Conservation (phyloP, 2,797 vertebrate species). For the Austrolebias charrua region DNA sequence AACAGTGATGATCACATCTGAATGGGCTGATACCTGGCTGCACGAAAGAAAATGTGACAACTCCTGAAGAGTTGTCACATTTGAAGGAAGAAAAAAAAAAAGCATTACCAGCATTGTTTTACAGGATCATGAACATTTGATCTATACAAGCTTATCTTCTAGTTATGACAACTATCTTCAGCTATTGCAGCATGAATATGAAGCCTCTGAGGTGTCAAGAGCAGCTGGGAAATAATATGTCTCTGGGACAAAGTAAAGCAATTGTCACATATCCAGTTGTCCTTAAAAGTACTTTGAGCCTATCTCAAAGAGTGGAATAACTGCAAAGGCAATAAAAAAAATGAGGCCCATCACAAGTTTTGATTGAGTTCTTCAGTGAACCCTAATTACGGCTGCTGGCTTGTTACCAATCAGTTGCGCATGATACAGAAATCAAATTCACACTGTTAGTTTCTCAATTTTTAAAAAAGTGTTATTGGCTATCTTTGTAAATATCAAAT, state of each 20-base stretch:
- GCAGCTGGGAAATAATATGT: slow-evolving; percentile 15
- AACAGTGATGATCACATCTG: slow-evolving; percentile 69
- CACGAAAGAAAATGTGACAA: background rate
- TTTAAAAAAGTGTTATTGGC: background rate
- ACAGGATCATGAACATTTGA: slow-evolving; percentile 3
- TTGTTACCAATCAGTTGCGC: background rate
- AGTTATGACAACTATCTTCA: slow-evolving; percentile 14
- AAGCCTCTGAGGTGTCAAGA: slow-evolving; percentile 11
- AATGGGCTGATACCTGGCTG: slow-evolving; percentile 48
- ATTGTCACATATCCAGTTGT: slow-evolving; percentile 16
- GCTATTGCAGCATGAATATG: slow-evolving; percentile 14
- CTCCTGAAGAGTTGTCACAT: slow-evolving; percentile 21
- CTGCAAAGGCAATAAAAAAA: slow-evolving; percentile 16
- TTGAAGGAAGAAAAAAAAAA: background rate
- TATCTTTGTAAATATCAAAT: background rate
- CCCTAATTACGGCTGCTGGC: background rate
- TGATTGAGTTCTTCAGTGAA: background rate
- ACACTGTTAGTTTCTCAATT: background rate
- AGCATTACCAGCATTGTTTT: slow-evolving; percentile 9
- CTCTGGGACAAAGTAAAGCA: slow-evolving; percentile 10
- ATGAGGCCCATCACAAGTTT: background rate
- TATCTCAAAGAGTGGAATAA: slow-evolving; percentile 1
- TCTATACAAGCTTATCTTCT: slow-evolving; percentile 2
- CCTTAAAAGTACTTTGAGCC: slow-evolving; percentile 22
- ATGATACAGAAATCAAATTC: slow-evolving; percentile 2